phyloP scores from a whole-genome alignment of 2,113 vertebrate genomes.

The Chascanopsetta lugubris region DNA sequence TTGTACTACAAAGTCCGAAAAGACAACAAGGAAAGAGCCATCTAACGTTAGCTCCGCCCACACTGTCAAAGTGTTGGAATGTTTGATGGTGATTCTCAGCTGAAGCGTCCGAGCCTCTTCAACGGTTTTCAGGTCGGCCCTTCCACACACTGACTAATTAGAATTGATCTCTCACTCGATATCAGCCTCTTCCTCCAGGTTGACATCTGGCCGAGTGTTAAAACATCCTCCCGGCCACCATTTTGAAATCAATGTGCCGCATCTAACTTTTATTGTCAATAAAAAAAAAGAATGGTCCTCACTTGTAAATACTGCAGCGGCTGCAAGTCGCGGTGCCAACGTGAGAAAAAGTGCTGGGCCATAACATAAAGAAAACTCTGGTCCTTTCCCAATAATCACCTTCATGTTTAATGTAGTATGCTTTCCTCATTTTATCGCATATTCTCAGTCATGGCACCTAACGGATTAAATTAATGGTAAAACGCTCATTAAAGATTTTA shows the following conservation, averaged over 20 bases:
- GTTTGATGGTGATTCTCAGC: not conserved
- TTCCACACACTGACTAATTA: not conserved
- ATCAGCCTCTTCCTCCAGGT: not conserved
- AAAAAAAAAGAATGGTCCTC: not conserved
- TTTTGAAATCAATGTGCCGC: slow-evolving; percentile 20
- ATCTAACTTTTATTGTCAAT: slow-evolving; percentile 7
- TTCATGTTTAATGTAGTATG: not conserved
- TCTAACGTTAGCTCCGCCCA: too few species aligned
- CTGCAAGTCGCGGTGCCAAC: not conserved
- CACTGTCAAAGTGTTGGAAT: not conserved
- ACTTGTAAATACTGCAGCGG: not conserved
- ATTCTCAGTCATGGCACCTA: too few species aligned
- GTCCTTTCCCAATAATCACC: too few species aligned
- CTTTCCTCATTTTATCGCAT: too few species aligned
- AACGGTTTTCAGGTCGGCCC: not conserved
- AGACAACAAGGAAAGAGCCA: too few species aligned
- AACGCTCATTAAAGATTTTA: not conserved
- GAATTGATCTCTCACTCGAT: not conserved
- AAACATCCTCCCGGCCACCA: slow-evolving; percentile 3
- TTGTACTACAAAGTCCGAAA: too few species aligned
- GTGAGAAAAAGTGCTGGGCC: not conserved
- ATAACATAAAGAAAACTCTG: not conserved
- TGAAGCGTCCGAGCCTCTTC: not conserved
- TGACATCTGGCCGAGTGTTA: not conserved
- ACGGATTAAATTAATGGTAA: too few species aligned